Evolutionary conservation across 2,888 invertebrate genomes (phyloP), one percentile per base, ranked within the genome.

Genomic region (Melikaiella ostensackeni): DNA sequence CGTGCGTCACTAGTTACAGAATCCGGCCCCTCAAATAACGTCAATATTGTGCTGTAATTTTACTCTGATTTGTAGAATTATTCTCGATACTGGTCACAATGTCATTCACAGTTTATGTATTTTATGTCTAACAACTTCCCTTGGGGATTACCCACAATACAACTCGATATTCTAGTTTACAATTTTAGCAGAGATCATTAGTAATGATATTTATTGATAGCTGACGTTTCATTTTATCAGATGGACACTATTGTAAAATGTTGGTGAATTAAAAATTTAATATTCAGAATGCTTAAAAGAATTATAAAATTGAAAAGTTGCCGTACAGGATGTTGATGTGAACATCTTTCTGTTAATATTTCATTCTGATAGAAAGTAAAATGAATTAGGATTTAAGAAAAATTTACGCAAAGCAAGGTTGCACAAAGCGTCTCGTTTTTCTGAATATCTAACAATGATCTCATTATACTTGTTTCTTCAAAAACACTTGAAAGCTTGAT

Each of bases 131-230:
- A 30, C 50, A 50, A 50, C 50, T 70, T 30, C 50, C 30, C 30
- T 70, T 50, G 50, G n/a, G 70, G 50, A 70, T 70, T n/a, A 70
- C 27, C 70, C 30, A 50, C 11, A 50, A 70, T 70, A 46, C 50
- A 70, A 70, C 30, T 70, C n/a, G 19, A 46, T 33, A 30, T 30
- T 70, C 46, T 50, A 70, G 70, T 50, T 50, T 30, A 50, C 33
- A 50, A 50, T n/a, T 64, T 38, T 30, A 33, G 19, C 35, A 11
- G 30, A 70, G 50, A 70, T 70, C 24, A 27, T 27, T 66, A 66
- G 42, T 46, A 66, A 46, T 42, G 46, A 46, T 66, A 66, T 66
- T 27, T 46, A 46, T 46, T 66, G 64, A 66, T 66, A 42, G 13
- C 16, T 66, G 64, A 66, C 64, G 16, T 66, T 66, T 66, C 16